Evolutionary conservation across 2,797 vertebrate genomes (phyloP), one percentile per base, ranked within the genome.

Genomic region (Helarctos malayanus): DNA sequence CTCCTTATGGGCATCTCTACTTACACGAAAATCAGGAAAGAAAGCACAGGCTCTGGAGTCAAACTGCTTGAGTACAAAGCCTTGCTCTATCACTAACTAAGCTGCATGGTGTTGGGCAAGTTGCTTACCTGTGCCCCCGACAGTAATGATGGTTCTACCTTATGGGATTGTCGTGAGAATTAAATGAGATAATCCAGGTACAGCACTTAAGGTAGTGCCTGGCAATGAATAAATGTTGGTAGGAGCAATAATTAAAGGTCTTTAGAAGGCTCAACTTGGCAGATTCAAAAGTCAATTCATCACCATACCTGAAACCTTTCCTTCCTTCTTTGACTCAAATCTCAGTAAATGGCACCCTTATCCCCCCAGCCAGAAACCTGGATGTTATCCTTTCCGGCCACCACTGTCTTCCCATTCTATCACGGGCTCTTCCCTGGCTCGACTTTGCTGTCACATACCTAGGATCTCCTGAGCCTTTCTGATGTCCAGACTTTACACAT

Each of bases 201-300:
- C 3, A 49, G 13, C 85, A 76, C 32, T 85, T 35, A 41, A 7
- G 9, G 1, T 56, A 73, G 54, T 86, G 61, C 35, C 73, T 89
- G 56, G 61, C 81, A 83, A 68, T 54, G 49, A 75, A n/a, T 75
- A 52, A 81, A 89, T 69, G 38, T 35, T 56, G 12, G 21, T 14
- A 71, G 79, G 5, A 83, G 80, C 71, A 75, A 18, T 79, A 45
- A 61, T 75, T 68, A 79, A 79, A 82, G 7, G 21, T 82, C 59
- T 54, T 73, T 69, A 19, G 52, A 81, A 61, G 71, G 47, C 25
- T 84, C 56, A 65, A 18, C 75, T 56, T 41, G 84, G 57, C 10
- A 73, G 54, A 84, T 89, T 81, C 23, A 73, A 93, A 94, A 89
- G 45, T 59, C 41, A 97, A 92, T 41, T 75, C 32, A 80, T 75